Base-by-base conservation (phyloP, 92 coral and sea anemone species). In the Actinernus sp. region DNA sequence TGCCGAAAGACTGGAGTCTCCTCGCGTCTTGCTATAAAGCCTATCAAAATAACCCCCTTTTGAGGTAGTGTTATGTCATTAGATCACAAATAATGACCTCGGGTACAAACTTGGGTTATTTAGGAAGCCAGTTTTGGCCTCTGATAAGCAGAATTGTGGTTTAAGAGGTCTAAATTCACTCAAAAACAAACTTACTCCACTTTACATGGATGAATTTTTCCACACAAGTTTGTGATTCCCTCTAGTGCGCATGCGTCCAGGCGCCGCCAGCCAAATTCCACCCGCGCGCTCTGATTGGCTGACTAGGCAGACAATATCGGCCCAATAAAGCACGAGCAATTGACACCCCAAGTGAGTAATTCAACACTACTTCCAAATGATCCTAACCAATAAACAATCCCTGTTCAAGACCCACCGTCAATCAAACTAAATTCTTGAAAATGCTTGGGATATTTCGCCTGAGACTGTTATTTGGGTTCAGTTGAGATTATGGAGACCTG, bases 261-360 rank as follows among this genome's bases (percentile, higher is more conserved):
- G 29, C 76, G 54, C 66, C 67, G 70, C 58, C 55, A 74, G 82
- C 73, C 75, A 57, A 69, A 71, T 75, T 85, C 88, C 81, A 75
- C 83, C 87, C 86, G 88, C 87, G 78, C 52, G 51, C 61, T 37
- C 67, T 75, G 92, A 89, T 89, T 89, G 96, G 96, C 69, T 71
- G 74, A 37, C 53, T 23, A n/a, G 9, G 61, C 47, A 72, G 92
- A 74, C 92, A 80, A 69, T 86, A 85, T 73, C 44, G 81, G 46
- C 31, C 46, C 67, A 60, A 60, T 34, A 60, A 28, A 50, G 50
- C 6, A 17, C 52, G 19, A 45, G 50, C 63, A 72, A 79, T 61
- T 71, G 76, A 79, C 87, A 78, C 71, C 62, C 81, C 91, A 63
- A 61, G 38, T 34, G 44, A 52, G 90, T 76, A 83, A 83, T 77